Percentiles rank a stretch among this genome's conserved stretches.
phyloP scores from a whole-genome alignment of 2,113 vertebrate genomes.

The Bothrops jararaca region DNA sequence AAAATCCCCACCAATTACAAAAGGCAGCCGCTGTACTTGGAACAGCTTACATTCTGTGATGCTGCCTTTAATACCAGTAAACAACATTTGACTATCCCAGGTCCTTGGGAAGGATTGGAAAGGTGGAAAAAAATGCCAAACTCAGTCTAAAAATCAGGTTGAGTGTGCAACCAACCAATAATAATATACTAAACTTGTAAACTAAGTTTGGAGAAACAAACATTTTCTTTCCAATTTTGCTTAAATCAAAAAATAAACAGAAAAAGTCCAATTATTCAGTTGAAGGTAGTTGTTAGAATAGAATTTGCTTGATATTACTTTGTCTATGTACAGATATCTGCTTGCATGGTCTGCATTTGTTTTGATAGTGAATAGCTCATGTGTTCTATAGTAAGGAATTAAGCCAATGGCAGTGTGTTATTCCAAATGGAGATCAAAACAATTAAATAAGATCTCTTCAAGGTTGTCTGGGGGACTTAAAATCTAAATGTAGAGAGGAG shows the following conservation, averaged over 20 bases:
- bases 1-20: not conserved
- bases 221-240: not conserved
- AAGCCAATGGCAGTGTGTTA: not conserved
- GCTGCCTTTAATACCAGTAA: not conserved
- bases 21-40: not conserved
- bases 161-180: not conserved
- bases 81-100: not conserved
- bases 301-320: too few species aligned
- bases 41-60: not conserved
- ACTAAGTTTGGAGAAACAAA: not conserved
- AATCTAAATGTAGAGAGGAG: not conserved
- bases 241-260: not conserved
- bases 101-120: not conserved
- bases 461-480: not conserved
- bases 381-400: not conserved
- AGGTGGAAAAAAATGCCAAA: not conserved
- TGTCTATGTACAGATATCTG: not conserved
- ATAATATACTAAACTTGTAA: not conserved
- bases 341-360: not conserved
- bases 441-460: not conserved
- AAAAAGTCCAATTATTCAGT: not conserved
- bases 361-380: not conserved
- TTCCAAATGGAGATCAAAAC: not conserved
- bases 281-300: not conserved
- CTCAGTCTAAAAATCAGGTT: not conserved